Percentiles rank a stretch among this genome's conserved stretches.
These are phyloP conservation scores for Pangasius macronema DNA, from an alignment of 2,797 vertebrate species.

Conservation along the genomic window DNA sequence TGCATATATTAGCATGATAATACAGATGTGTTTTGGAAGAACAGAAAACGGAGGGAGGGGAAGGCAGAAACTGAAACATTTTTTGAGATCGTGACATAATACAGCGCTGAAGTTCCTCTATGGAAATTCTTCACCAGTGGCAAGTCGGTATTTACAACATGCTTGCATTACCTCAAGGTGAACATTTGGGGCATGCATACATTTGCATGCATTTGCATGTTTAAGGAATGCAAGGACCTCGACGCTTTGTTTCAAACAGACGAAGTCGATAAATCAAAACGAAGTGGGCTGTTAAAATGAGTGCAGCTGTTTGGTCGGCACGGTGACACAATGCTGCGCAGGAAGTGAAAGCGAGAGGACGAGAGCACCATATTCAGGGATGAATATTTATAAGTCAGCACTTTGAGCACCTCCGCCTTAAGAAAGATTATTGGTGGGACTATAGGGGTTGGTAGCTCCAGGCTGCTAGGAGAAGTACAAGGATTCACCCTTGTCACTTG, in stretches of 20 bases:
- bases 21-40: conserved; percentile 62
- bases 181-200: conserved; percentile 70
- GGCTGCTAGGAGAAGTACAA: conserved; percentile 29
- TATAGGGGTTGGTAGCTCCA: conserved; percentile 46
- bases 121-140: conserved; percentile 37
- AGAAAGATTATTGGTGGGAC: conserved; percentile 63
- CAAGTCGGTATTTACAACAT: conserved; percentile 76
- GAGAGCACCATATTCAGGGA: conserved; percentile 58
- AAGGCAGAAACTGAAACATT: conserved; percentile 52
- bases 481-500: conserved; percentile 31
- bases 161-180: conserved; percentile 75
- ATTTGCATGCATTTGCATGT: conserved; percentile 80
- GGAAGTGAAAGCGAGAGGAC: conserved; percentile 40
- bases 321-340: conserved; percentile 49
- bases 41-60: conserved; percentile 43
- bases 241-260: conserved; percentile 66
- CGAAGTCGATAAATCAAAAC: conserved; percentile 78
- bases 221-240: conserved; percentile 67
- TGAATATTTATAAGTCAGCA: conserved; percentile 74
- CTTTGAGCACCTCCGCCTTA: conserved; percentile 59
- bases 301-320: conserved; percentile 61
- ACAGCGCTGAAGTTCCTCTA: neutral
- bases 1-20: conserved; percentile 73
- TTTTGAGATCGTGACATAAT: conserved; percentile 75
- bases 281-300: conserved; percentile 47